These are phyloP conservation scores for Clarias batrachus DNA, from an alignment of 2,113 vertebrate genomes.

Conservation along the genomic window DNA sequence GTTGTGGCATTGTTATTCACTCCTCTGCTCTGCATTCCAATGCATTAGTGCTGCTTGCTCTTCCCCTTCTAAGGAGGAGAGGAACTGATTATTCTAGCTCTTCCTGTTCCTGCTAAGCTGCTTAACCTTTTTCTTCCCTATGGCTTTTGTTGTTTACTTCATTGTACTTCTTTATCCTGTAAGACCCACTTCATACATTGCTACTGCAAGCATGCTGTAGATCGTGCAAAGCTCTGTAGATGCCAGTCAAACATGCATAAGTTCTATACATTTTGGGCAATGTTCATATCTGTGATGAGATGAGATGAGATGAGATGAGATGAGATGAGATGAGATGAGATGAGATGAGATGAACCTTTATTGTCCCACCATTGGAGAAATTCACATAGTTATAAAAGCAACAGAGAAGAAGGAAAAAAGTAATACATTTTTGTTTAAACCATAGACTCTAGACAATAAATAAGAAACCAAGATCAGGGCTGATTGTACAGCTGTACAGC, in stretches of 20 bases:
- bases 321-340: too few relatives aligned
- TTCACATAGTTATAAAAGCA: too few relatives aligned
- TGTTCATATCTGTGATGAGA: not conserved
- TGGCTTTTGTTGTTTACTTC: not conserved
- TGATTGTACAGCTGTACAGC: too few relatives aligned
- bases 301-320: too few relatives aligned
- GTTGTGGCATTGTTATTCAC: not conserved
- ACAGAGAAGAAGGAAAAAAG: too few relatives aligned
- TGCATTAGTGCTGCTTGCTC: not conserved
- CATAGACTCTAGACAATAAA: too few relatives aligned
- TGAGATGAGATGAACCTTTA: too few relatives aligned
- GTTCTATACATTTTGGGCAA: not conserved
- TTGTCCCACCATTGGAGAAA: too few relatives aligned
- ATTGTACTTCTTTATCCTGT: not conserved
- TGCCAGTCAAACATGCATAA: not conserved
- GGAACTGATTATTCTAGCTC: not conserved
- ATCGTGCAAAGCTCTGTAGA: not conserved
- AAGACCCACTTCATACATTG: not conserved
- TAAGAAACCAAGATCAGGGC: too few relatives aligned
- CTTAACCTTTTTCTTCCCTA: not conserved
- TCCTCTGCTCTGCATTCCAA: not conserved
- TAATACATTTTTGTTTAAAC: too few relatives aligned
- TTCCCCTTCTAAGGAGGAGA: not conserved
- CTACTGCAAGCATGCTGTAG: not conserved
- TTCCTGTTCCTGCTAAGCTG: not conserved